phyloP scores from a whole-genome alignment of 2,888 invertebrate species.

The Celastrina argiolus region DNA sequence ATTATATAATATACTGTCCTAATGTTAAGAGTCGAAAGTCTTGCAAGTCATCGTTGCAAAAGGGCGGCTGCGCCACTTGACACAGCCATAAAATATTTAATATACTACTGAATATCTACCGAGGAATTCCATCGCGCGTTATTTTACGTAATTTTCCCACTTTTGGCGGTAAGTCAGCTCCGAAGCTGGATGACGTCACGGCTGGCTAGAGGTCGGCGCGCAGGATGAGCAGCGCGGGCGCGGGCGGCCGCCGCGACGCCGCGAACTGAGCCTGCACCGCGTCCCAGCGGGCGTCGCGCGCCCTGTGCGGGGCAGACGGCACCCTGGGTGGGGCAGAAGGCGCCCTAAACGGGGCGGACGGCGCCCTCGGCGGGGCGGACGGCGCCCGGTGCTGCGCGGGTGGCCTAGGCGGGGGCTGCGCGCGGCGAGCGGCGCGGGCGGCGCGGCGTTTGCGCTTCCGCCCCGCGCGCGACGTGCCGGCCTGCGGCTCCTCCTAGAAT shows the following conservation, averaged over 20 bases:
- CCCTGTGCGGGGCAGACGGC: slow-evolving; percentile 26
- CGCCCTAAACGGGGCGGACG: slow-evolving; percentile 25
- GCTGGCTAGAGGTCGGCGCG: slow-evolving; percentile 50
- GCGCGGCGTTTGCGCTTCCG: slow-evolving; percentile 23
- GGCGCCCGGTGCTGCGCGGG: slow-evolving; percentile 28
- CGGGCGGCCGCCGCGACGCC: slow-evolving; percentile 40
- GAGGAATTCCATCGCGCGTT: not conserved
- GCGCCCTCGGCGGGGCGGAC: slow-evolving; percentile 27
- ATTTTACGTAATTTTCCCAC: not conserved
- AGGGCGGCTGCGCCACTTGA: not conserved
- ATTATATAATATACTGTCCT: not conserved
- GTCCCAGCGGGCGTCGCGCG: slow-evolving; percentile 54
- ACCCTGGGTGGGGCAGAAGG: slow-evolving; percentile 22
- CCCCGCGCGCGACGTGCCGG: slow-evolving; percentile 29
- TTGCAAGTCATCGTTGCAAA: not conserved
- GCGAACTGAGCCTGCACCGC: slow-evolving; percentile 64
- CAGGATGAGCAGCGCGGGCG: slow-evolving; percentile 54
- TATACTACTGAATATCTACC: not conserved
- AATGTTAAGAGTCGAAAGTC: not conserved
- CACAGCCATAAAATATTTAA: not conserved
- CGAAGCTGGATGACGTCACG: slow-evolving; percentile 38
- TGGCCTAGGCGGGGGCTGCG: slow-evolving; percentile 28
- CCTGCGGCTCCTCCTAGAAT: slow-evolving; percentile 30
- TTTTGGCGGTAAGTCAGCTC: too few species aligned
- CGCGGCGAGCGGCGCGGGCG: slow-evolving; percentile 18